A percentile compares a stretch with the other conserved stretches of the same genome.
Evolutionary conservation across 2,113 vertebrate genomes (phyloP).

Genomic region (Scortum barcoo): DNA sequence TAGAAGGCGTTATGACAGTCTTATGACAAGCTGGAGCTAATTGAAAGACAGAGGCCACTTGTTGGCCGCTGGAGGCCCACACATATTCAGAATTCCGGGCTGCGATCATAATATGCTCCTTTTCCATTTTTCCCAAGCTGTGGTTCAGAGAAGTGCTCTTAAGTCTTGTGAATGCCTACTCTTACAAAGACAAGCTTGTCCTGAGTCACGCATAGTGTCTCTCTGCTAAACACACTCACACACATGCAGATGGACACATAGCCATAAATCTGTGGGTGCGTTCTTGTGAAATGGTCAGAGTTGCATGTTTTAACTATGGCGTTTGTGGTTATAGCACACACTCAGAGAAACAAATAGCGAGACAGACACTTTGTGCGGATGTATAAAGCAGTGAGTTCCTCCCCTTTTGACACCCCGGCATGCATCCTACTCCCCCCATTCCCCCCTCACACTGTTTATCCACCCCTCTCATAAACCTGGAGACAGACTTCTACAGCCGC

Average conservation of each 20-base stretch:
- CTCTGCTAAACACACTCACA: slow-evolving; percentile 62
- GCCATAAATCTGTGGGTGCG: slow-evolving; percentile 57
- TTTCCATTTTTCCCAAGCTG: slow-evolving; percentile 58
- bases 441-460: slow-evolving; percentile 60
- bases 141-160: slow-evolving; percentile 43
- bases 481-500: slow-evolving; percentile 68
- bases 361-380: slow-evolving; percentile 36
- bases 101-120: slow-evolving; percentile 61
- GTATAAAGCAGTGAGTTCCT: slow-evolving; percentile 43
- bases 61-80: slow-evolving; percentile 63
- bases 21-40: slow-evolving; percentile 58
- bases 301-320: slow-evolving; percentile 45
- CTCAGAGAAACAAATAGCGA: slow-evolving; percentile 25
- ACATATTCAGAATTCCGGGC: slow-evolving; percentile 74
- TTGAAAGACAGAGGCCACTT: slow-evolving; percentile 73
- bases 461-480: slow-evolving; percentile 69
- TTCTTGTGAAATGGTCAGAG: slow-evolving; percentile 59
- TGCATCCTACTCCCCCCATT: slow-evolving; percentile 14
- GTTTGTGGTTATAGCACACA: slow-evolving; percentile 34
- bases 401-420: slow-evolving; percentile 26
- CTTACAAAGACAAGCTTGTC: slow-evolving; percentile 72
- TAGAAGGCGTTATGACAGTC: slow-evolving; percentile 58
- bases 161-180: slow-evolving; percentile 50
- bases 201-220: slow-evolving; percentile 51
- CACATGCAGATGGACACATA: slow-evolving; percentile 53